Base-by-base conservation (phyloP, 2,888 invertebrate species). In the Leucophenga montana region DNA sequence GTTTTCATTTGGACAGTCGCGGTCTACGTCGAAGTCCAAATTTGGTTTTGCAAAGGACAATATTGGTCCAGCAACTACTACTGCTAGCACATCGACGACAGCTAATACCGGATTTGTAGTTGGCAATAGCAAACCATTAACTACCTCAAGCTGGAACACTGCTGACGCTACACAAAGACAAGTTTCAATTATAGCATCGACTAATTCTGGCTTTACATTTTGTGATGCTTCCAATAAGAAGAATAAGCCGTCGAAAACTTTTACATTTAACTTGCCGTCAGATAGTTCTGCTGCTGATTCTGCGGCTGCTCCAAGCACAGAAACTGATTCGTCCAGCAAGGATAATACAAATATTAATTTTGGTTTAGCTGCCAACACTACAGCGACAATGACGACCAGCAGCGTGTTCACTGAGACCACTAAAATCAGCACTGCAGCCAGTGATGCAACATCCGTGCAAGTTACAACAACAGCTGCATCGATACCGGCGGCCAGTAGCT, bases 41-140 rank as follows among this genome's bases (percentile, higher is more conserved):
- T 88, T 89, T 76, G 89, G 88, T 5, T 88, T 89, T 71, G 78
- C 76, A 13, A 82, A 14, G 66, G 78, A 57, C 62, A 69, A 16
- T 54, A 73, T 14, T 54, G 70, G 68, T 68, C 71, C 56, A 68
- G 18, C 70, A 33, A 31, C 70, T 31, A 62, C 71, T n/a, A 65
- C 59, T 22, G 14, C 33, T 66, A 57, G 56, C 5, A 68, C 72
- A 18, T 64, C 65, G 14, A 71, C 71, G 61, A 67, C 74, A 71
- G 71, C 69, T 50, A 69, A 67, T 11, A 50, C 66, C 11, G 66
- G 61, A 44, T 71, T 73, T 27, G 69, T 50, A 0, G 73, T 73
- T 46, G 74, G 64, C 66, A 33, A 33, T 70, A 57, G 50, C 69
- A 44, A 72, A 65, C 16, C 65, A 54, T 16, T 66, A n/a, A 59